Evolutionary conservation across 2,797 vertebrate genomes (phyloP).

Genomic region (Spondyliosoma cantharus): DNA sequence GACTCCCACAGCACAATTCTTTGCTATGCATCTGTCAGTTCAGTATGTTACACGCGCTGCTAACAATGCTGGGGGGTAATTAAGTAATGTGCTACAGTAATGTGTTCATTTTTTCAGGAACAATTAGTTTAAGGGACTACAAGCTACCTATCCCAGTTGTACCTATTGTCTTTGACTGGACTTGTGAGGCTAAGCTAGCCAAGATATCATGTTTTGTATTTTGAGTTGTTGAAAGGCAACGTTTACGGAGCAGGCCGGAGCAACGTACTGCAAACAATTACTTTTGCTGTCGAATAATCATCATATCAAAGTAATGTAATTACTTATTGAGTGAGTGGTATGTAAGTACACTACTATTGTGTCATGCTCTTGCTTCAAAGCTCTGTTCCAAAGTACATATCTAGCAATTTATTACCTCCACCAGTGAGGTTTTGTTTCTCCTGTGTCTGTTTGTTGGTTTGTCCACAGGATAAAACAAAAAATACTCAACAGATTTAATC

Average conservation of each 20-base stretch:
- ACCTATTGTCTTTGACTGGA: neutral
- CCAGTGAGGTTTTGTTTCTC: too few species aligned
- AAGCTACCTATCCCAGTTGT: neutral
- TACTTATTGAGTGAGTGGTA: neutral
- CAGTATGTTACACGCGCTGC: neutral
- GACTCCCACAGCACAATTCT: neutral
- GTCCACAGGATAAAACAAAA: too few species aligned
- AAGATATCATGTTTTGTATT: too few species aligned
- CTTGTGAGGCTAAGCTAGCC: too few species aligned
- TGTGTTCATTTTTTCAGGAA: neutral
- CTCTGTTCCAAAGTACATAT: too few species aligned
- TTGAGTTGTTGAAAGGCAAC: neutral
- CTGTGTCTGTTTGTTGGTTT: too few species aligned
- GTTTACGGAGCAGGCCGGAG: neutral
- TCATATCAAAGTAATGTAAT: neutral
- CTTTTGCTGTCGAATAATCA: neutral
- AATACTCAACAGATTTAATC: too few species aligned
- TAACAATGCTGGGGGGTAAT: neutral
- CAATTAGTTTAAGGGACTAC: neutral
- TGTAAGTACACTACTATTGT: too few species aligned
- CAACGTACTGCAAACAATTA: neutral
- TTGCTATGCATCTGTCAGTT: neutral
- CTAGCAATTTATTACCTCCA: too few species aligned
- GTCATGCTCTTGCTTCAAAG: too few species aligned
- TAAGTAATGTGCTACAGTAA: neutral